Base-by-base conservation (phyloP, 2,797 vertebrate genomes). In the Sphaeramia orbicularis region DNA sequence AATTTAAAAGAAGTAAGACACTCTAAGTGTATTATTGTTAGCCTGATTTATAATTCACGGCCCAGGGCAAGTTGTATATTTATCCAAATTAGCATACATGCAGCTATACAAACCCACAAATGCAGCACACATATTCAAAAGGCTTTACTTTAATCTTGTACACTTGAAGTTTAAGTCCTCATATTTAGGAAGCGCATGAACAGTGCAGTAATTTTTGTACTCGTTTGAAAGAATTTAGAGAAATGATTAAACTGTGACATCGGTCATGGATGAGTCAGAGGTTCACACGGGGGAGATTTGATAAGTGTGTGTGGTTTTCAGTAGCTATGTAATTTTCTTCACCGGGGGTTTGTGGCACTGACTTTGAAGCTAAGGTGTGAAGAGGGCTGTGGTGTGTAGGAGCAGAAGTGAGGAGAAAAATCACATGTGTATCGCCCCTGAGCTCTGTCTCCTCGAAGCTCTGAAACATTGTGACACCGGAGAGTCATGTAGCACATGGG, bases 1-100 rank as follows among this genome's bases (percentile, higher is more conserved):
- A 86, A 86, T 91, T 90, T 79, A 78, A 91, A 90, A 83, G 80
- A 81, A 75, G 82, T 70, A 67, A 53, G 59, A 74, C 80, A 73
- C 70, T 90, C 58, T 74, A 83, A 86, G 66, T 85, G 70, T 83
- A 84, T 90, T 78, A 82, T 83, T 80, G 89, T 84, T 84, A 89
- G 80, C 70, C 65, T 40, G 48, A 78, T 86, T 89, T 83, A 85
- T 84, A 88, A 92, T 89, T 90, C 76, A 88, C 51, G 18, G 85
- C 92, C 89, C 56, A 80, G 85, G 90, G 91, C 89, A 87, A 86
- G 58, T 76, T 81, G 73, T 88, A 80, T 89, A 89, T 91, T 91
- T 88, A 89, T 86, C 82, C 15, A 74, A 63, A 91, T 91, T 87
- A 88, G 87, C 87, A 92, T 91, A 86, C 62, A 71, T 78, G 71